These are phyloP conservation scores for Anas bernieri DNA, from an alignment of 2,797 vertebrate genomes.

Conservation along the genomic window DNA sequence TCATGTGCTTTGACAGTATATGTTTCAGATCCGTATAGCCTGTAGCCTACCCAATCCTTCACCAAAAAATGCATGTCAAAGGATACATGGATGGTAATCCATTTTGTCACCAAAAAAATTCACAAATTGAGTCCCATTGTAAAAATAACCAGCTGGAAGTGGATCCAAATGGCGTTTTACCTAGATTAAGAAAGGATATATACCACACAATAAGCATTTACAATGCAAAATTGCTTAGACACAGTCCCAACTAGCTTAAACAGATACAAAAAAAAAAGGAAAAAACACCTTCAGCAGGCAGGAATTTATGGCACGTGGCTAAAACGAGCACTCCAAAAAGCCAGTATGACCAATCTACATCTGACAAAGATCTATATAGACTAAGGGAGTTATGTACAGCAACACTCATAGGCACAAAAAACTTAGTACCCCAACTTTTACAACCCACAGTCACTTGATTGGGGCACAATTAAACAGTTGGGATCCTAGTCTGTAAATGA, in stretches of 20 bases:
- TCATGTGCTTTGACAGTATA: background rate
- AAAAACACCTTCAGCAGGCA: background rate
- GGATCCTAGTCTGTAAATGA: background rate
- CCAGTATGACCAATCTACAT: background rate
- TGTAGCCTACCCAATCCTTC: background rate
- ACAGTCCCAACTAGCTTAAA: background rate
- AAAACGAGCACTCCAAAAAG: background rate
- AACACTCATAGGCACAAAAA: background rate
- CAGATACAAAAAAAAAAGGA: background rate
- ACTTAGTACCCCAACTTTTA: background rate
- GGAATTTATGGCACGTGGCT: background rate
- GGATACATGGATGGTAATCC: conserved; percentile 94
- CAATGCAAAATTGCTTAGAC: background rate
- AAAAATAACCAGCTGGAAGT: conserved; percentile 92
- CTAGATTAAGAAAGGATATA: conserved; percentile 62
- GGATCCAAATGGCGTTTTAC: conserved; percentile 89
- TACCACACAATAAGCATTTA: rapidly evolving
- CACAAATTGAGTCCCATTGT: conserved; percentile 92
- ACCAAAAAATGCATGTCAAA: conserved; percentile 21
- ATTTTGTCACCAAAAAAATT: conserved; percentile 94
- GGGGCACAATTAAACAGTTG: background rate
- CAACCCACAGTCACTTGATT: background rate
- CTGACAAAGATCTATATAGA: background rate
- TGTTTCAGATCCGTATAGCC: background rate
- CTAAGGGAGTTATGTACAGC: background rate